phyloP scores from a whole-genome alignment of 2,113 vertebrate genomes.

The Psettodes erumei region DNA sequence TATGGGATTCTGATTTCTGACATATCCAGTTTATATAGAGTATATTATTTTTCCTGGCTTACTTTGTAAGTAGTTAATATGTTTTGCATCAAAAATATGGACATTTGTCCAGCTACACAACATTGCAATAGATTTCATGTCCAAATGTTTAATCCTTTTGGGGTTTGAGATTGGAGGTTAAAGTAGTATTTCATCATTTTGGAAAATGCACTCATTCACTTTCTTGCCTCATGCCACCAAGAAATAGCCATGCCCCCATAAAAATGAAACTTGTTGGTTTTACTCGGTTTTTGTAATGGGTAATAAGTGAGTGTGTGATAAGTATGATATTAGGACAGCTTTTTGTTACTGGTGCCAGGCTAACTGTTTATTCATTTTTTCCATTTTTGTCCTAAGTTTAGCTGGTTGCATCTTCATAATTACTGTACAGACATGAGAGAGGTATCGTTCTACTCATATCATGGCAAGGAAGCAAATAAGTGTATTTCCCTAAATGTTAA shows the following conservation, averaged over 20 bases:
- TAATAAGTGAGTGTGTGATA: neutral
- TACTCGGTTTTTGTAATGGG: neutral
- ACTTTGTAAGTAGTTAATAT: constrained; percentile 69
- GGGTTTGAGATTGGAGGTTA: constrained; percentile 25
- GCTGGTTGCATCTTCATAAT: neutral
- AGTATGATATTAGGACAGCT: neutral
- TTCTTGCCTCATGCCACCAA: neutral
- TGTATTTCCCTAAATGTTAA: constrained; percentile 17
- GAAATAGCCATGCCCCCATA: neutral
- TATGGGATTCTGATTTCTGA: constrained; percentile 50
- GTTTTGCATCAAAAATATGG: constrained; percentile 77
- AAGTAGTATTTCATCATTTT: constrained; percentile 17
- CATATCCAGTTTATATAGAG: constrained; percentile 59
- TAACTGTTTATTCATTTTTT: neutral
- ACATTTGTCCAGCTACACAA: constrained; percentile 26
- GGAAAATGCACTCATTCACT: constrained; percentile 3
- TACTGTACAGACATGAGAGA: neutral
- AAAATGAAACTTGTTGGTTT: neutral
- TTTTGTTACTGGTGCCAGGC: neutral
- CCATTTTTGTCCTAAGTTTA: neutral
- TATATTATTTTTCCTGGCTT: constrained; percentile 59
- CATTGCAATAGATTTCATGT: constrained; percentile 40
- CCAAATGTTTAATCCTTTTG: constrained; percentile 19
- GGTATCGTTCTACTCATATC: neutral
- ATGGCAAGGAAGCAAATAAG: neutral